Evolutionary conservation across 1,140 invertebrate species (phyloP), one percentile per base, ranked within the genome.

Genomic region (Heterodera carotae): DNA sequence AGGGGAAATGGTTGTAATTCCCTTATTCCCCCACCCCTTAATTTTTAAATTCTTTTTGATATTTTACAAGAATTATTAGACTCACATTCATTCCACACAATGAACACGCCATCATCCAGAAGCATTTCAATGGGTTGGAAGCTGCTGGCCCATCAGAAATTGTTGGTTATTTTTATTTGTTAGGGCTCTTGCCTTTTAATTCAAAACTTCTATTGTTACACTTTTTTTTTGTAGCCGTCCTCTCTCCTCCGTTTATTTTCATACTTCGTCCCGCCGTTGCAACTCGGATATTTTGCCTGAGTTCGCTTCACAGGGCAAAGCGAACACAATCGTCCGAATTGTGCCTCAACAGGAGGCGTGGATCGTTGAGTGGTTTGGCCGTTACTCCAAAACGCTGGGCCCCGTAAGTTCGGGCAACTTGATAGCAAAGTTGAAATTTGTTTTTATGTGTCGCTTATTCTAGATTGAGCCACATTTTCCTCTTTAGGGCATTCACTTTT

Each of bases 341-440:
- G 97, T 99, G 68, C 97, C 97, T 8, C 96, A 98, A 89, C 96
- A 98, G 91, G 96, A 98, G 93, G 95, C 97, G 69, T 99, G 97
- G 97, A 91, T 99, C 80, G 93, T 99, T 0, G 97, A 99, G 90
- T 90, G 97, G 87, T 98, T 99, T 95, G 97, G 97, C 7, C 78
- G 75, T 25, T 84, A 77, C 73, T 70, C 94, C 87, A 91, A 93
- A 89, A 94, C 97, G 78, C 89, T 98, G 39, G 92, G 97, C 67
- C 96, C 96, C 56, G 71, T 74, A 33, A 74, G 43, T 74, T 4
- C 15, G 48, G 4, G 18, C 62, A 80, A 72, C 64, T 66, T 69
- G 31, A 8, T 8, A 12, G 59, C 73, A n/a, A 68, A 27, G 22
- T 43, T 43, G 39, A 12, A 43, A 43, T 8, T 43, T 0, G 39